Percentiles rank a stretch among this genome's conserved stretches.
phyloP scores from a whole-genome alignment of 2,797 vertebrate species.

The Taenioides sp. region DNA sequence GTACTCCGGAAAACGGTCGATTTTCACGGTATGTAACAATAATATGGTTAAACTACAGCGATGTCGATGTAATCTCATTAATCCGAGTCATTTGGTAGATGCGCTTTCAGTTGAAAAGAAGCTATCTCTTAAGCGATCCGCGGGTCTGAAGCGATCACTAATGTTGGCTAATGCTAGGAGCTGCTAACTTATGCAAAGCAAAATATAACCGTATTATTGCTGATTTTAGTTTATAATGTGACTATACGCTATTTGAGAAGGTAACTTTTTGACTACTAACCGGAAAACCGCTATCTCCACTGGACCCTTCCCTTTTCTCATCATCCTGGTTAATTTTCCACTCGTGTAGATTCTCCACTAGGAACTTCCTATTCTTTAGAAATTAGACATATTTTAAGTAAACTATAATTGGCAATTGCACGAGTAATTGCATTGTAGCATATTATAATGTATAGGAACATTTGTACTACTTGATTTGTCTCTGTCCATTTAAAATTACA shows the following conservation, averaged over 20 bases:
- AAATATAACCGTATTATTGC: neutral
- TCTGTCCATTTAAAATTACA: neutral
- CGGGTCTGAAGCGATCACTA: neutral
- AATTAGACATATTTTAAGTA: too few relatives aligned
- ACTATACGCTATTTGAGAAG: neutral
- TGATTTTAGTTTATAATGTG: neutral
- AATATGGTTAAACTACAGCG: neutral
- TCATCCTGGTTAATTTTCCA: neutral
- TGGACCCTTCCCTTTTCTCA: neutral
- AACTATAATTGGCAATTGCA: too few relatives aligned
- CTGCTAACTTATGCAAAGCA: neutral
- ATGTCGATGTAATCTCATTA: too few relatives aligned
- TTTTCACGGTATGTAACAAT: conserved; percentile 38
- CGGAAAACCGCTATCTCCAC: neutral
- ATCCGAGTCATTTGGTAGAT: neutral
- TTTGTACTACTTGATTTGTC: neutral
- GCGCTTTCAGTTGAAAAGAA: neutral
- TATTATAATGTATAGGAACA: neutral
- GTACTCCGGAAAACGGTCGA: neutral
- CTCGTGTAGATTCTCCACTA: neutral
- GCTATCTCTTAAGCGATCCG: neutral
- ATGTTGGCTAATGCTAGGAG: conserved; percentile 6
- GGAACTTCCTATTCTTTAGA: neutral
- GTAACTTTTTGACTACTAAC: neutral
- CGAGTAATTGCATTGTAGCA: neutral